Conservation (phyloP, 2,113 vertebrate genomes). For the Clarias macrocephalus region DNA sequence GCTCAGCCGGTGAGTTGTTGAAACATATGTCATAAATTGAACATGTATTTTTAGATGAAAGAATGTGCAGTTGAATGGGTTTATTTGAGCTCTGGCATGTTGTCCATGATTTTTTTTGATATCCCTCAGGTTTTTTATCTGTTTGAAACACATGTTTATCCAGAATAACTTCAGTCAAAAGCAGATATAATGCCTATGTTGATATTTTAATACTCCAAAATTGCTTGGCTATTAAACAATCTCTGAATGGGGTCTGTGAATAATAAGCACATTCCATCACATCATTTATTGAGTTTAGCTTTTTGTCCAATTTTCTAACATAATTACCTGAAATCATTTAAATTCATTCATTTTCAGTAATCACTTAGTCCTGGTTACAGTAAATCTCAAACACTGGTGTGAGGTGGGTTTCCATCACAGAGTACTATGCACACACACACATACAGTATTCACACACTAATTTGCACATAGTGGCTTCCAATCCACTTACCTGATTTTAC, state of each 20-base stretch:
- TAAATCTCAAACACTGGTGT: neutral
- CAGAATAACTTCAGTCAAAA: slow-evolving; percentile 63
- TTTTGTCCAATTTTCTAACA: neutral
- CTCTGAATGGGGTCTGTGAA: slow-evolving; percentile 36
- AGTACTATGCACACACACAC: neutral
- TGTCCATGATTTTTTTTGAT: slow-evolving; percentile 52
- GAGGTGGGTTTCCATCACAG: neutral
- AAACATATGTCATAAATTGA: neutral
- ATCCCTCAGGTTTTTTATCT: slow-evolving; percentile 61
- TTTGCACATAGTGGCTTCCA: neutral
- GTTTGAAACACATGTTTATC: slow-evolving; percentile 53
- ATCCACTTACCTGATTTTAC: neutral
- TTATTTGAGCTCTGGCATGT: slow-evolving; percentile 28
- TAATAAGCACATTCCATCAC: neutral
- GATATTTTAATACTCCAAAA: slow-evolving; percentile 69
- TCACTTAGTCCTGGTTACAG: neutral
- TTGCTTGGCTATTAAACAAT: slow-evolving; percentile 65
- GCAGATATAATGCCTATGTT: slow-evolving; percentile 58
- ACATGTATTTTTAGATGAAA: slow-evolving; percentile 4
- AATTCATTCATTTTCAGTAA: neutral
- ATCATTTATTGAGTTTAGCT: neutral
- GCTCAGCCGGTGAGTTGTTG: neutral
- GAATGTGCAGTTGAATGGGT: slow-evolving; percentile 13
- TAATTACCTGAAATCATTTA: neutral
- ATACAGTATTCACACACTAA: neutral